Conservation (phyloP, 1,140 invertebrate species). For the Arctopsyche grandis region DNA sequence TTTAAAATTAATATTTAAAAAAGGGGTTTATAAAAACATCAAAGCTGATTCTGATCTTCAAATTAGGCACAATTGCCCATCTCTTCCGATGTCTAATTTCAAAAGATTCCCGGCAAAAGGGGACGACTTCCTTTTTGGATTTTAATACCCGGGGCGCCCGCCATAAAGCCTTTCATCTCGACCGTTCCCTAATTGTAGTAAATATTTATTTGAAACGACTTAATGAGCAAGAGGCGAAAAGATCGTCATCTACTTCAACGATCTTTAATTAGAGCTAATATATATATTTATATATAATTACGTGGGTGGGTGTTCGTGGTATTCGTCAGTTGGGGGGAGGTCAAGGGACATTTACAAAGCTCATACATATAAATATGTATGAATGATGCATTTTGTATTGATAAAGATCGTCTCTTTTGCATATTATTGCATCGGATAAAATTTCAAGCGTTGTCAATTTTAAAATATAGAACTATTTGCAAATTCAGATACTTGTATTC, state of each 20-base stretch:
- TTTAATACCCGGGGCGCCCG: conserved; percentile 27
- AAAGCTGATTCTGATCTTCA: conserved; percentile 37
- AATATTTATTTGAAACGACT: conserved; percentile 47
- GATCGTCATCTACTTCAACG: neutral
- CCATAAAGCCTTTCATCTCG: conserved; percentile 41
- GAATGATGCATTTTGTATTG: neutral
- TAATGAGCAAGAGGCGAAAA: conserved; percentile 23
- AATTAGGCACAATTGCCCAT: conserved; percentile 43
- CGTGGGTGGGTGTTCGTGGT: neutral
- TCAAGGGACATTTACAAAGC: neutral
- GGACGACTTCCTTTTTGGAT: conserved; percentile 37
- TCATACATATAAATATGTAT: neutral
- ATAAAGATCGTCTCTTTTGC: too few relatives aligned
- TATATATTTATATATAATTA: conserved; percentile 13
- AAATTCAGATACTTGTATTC: too few relatives aligned
- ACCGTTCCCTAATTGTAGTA: conserved; percentile 41
- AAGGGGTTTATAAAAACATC: conserved; percentile 40
- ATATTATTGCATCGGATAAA: too few relatives aligned
- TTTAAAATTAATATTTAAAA: neutral
- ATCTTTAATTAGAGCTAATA: conserved; percentile 16
- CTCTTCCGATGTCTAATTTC: conserved; percentile 40
- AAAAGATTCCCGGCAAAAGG: conserved; percentile 43
- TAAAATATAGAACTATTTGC: too few relatives aligned
- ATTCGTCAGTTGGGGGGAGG: too few relatives aligned
- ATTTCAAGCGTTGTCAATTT: too few relatives aligned